Percentiles rank a stretch among this genome's conserved stretches.
Evolutionary conservation across 2,113 vertebrate species (phyloP).

Genomic region (Clinocottus analis): DNA sequence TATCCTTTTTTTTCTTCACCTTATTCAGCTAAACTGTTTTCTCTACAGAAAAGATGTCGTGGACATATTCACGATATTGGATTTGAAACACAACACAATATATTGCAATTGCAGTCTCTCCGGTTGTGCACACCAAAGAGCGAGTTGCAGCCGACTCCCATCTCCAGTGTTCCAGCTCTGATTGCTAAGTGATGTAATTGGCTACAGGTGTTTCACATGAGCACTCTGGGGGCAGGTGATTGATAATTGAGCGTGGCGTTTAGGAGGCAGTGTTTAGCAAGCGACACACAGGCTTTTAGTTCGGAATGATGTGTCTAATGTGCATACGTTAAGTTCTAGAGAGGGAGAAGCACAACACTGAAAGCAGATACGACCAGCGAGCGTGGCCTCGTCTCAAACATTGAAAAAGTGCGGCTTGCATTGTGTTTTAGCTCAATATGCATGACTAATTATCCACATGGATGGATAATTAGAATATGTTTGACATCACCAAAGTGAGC

Average conservation of each 20-base stretch:
- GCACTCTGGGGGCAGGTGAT: background rate
- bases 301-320: background rate
- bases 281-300: background rate
- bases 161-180: too few species aligned
- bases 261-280: background rate
- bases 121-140: too few species aligned
- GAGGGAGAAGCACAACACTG: background rate
- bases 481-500: conserved; percentile 2
- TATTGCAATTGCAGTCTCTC: too few species aligned
- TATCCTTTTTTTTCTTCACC: background rate
- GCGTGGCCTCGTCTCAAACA: background rate
- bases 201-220: background rate
- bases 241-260: background rate
- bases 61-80: background rate
- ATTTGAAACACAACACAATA: too few species aligned
- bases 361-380: background rate
- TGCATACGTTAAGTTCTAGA: background rate
- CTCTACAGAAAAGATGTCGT: too few species aligned
- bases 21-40: background rate
- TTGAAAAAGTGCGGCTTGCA: background rate
- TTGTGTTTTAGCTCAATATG: background rate
- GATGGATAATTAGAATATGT: conserved; percentile 13
- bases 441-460: conserved; percentile 2
- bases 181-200: background rate
- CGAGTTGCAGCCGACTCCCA: too few species aligned